phyloP scores from a whole-genome alignment of 2,113 vertebrate genomes.

The Lepus europaeus region DNA sequence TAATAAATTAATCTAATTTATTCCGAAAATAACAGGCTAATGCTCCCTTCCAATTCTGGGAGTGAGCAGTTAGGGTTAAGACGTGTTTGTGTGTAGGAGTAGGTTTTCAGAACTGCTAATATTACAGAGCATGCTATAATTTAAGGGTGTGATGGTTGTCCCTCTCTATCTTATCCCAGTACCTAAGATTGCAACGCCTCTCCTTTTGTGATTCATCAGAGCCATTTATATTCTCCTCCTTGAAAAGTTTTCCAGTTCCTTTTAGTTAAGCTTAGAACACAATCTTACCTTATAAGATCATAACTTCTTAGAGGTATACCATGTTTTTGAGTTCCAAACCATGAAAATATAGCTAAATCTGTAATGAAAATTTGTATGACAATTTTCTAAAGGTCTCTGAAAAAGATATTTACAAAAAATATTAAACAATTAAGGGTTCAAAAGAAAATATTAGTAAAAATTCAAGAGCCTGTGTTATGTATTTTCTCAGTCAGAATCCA shows the following conservation, averaged over 20 bases:
- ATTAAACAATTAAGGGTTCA: neutral
- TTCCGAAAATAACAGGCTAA: constrained; percentile 56
- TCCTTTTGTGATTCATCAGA: constrained; percentile 75
- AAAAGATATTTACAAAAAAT: constrained; percentile 34
- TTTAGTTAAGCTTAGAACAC: constrained; percentile 60
- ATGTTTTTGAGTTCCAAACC: constrained; percentile 19
- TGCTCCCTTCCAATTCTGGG: constrained; percentile 6
- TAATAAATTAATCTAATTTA: no score
- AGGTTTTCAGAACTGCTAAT: constrained; percentile 55
- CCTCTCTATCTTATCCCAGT: constrained; percentile 58
- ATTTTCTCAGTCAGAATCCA: neutral
- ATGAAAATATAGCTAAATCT: neutral
- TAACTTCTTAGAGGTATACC: neutral
- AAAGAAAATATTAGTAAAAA: constrained; percentile 18
- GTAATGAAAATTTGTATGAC: neutral
- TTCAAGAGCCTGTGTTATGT: neutral
- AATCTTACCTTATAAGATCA: constrained; percentile 45
- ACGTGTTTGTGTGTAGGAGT: constrained; percentile 47
- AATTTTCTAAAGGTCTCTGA: constrained; percentile 45
- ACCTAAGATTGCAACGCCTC: constrained; percentile 70
- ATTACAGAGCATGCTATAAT: constrained; percentile 70
- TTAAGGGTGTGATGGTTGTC: constrained; percentile 78
- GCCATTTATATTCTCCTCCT: constrained; percentile 69
- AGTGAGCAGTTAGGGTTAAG: constrained; percentile 49
- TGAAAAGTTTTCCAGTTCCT: constrained; percentile 61